Evolutionary conservation across 2,888 invertebrate genomes (phyloP), one percentile per base, ranked within the genome.

Genomic region (Hydrotaea diabolus): DNA sequence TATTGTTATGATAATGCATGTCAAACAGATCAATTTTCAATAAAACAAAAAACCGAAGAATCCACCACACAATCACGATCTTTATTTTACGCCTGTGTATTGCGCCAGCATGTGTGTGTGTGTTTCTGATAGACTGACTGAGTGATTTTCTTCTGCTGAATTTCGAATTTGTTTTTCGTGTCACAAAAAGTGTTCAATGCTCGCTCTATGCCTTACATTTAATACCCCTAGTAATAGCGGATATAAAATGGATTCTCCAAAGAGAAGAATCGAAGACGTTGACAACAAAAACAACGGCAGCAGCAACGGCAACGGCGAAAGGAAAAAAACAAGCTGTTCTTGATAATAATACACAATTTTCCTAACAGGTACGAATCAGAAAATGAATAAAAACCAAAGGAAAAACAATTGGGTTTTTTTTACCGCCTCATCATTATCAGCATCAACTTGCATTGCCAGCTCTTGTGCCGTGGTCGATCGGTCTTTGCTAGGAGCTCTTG

Each of bases 341-440:
- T 46, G 78, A 81, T 78, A 78, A 78, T 76, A 81, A 81, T 31
- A 76, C 26, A 79, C 73, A 76, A 64, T 79, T 75, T 79, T 82
- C 76, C 78, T 66, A 82, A 85, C 85, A 82, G 82, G 78, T 81
- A 81, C 78, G 77, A 57, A 19, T 2, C 23, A 80, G 43, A 17
- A 71, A 89, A 87, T 88, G 87, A 89, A 89, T 89, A 89, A 89
- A 87, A 89, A 90, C 87, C 86, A 0, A 17, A 88, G 89, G 87
- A 89, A 88, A 88, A 89, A 88, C 90, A 90, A 90, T 90, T 89
- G 8, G 13, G 59, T 23, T 59, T 31, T 57, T 57, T n/a, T 8
- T 39, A 4, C 49, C 49, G 15, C 55, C 9, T 7, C 55, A 53
- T 21, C 55, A 55, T 2, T 31, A 15, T 17, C 64, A n/a, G 9